Percentiles rank a stretch among this genome's conserved stretches.
These are phyloP conservation scores for Ranitomeya variabilis DNA, from an alignment of 2,113 vertebrate genomes.

Conservation along the genomic window DNA sequence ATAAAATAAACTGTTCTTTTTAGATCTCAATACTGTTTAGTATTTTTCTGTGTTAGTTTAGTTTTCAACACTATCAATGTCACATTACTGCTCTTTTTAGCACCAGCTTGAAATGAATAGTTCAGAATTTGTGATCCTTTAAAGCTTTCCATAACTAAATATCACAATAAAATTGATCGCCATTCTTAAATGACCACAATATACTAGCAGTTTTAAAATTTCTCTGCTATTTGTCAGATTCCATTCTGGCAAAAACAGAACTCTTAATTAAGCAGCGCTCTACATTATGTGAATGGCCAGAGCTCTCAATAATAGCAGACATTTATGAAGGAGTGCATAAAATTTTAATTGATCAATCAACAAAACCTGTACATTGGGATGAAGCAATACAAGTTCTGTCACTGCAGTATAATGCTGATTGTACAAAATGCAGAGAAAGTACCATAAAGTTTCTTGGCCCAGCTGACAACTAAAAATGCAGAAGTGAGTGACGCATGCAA, in stretches of 20 bases:
- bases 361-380: constrained; percentile 55
- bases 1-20: no score
- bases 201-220: constrained; percentile 39
- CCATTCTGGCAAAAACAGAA: constrained; percentile 48
- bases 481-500: constrained; percentile 38
- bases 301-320: constrained; percentile 53
- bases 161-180: constrained; percentile 17
- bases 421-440: constrained; percentile 38
- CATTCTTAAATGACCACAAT: constrained; percentile 20
- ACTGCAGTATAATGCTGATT: constrained; percentile 49
- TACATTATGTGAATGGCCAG: constrained; percentile 43
- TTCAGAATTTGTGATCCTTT: constrained; percentile 22
- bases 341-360: constrained; percentile 57
- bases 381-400: constrained; percentile 36
- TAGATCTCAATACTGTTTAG: no score
- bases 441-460: constrained; percentile 47
- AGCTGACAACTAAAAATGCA: constrained; percentile 36
- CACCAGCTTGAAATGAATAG: neutral
- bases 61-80: neutral
- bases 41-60: no score
- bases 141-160: constrained; percentile 2
- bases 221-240: constrained; percentile 45
- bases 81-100: neutral
- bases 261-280: constrained; percentile 47
- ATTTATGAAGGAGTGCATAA: constrained; percentile 52